phyloP scores from a whole-genome alignment of 2,797 vertebrate species.

The Linurgus olivaceus region DNA sequence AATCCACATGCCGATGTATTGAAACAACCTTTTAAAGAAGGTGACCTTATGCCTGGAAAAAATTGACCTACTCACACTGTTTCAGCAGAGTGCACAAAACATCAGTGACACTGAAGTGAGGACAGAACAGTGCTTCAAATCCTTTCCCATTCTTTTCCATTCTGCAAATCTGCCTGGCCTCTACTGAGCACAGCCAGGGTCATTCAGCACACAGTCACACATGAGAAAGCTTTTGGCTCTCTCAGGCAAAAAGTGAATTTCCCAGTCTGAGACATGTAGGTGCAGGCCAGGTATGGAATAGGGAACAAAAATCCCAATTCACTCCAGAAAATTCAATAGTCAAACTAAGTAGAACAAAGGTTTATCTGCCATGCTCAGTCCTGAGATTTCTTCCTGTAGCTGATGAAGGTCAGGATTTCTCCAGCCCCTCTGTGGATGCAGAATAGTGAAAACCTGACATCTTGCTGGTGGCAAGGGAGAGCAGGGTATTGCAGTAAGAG shows the following conservation, averaged over 20 bases:
- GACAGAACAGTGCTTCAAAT: not conserved
- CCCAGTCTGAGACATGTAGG: not conserved
- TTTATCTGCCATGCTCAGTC: not conserved
- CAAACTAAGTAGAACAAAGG: not conserved
- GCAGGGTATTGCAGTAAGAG: not conserved
- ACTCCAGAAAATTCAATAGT: not conserved
- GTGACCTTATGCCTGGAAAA: not conserved
- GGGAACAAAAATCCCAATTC: not conserved
- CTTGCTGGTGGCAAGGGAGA: not conserved
- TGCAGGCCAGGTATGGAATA: not conserved
- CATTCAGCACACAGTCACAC: not conserved
- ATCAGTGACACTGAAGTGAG: not conserved
- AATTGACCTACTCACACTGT: not conserved
- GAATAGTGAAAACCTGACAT: not conserved
- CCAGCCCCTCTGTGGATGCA: not conserved
- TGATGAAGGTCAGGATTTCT: not conserved
- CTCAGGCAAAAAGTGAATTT: not conserved
- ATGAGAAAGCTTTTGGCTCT: not conserved
- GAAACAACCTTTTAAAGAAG: constrained; percentile 8
- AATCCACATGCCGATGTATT: not conserved
- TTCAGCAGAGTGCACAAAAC: not conserved
- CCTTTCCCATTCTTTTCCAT: not conserved
- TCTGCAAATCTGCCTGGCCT: not conserved
- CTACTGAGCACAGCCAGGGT: not conserved
- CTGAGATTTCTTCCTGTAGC: not conserved